Percentiles rank a stretch among this genome's conserved stretches.
These are phyloP conservation scores for Ceyx cyanopectus DNA, from an alignment of 2,113 vertebrate species.

Conservation along the genomic window DNA sequence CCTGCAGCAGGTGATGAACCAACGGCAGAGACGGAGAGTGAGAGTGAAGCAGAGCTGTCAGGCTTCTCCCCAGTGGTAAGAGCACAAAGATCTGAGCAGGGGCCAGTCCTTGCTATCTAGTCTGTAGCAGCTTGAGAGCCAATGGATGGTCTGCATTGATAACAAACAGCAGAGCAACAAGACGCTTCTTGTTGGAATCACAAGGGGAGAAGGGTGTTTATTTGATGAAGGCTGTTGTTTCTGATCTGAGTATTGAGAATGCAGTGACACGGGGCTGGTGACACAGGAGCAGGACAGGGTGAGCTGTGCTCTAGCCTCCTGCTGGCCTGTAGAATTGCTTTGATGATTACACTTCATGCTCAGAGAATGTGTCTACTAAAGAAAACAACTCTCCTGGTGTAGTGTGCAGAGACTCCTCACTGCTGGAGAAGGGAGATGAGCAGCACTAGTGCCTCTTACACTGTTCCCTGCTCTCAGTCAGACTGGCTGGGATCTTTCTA, in stretches of 20 bases:
- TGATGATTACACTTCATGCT: not conserved
- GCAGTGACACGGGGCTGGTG: not conserved
- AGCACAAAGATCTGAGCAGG: not conserved
- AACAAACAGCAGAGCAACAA: not conserved
- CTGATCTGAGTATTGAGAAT: not conserved
- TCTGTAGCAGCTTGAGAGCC: not conserved
- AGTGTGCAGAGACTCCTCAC: not conserved
- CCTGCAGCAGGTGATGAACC: conserved; percentile 87
- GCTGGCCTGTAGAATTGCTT: not conserved
- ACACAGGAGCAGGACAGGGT: not conserved
- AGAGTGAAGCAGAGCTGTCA: conserved; percentile 95
- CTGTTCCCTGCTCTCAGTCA: not conserved
- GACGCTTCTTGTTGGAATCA: not conserved
- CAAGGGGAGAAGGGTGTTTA: not conserved
- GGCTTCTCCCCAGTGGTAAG: conserved; percentile 93
- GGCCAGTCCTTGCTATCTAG: not conserved
- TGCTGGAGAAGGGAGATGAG: not conserved
- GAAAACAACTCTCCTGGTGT: not conserved
- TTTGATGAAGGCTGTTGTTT: not conserved
- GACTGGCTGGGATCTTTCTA: not conserved
- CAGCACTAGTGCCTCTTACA: not conserved
- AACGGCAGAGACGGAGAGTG: conserved; percentile 93
- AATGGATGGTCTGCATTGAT: not conserved
- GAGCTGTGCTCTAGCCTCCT: not conserved
- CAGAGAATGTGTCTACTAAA: not conserved